Conservation (phyloP, 1,140 invertebrate genomes). For the Atta colombica region DNA sequence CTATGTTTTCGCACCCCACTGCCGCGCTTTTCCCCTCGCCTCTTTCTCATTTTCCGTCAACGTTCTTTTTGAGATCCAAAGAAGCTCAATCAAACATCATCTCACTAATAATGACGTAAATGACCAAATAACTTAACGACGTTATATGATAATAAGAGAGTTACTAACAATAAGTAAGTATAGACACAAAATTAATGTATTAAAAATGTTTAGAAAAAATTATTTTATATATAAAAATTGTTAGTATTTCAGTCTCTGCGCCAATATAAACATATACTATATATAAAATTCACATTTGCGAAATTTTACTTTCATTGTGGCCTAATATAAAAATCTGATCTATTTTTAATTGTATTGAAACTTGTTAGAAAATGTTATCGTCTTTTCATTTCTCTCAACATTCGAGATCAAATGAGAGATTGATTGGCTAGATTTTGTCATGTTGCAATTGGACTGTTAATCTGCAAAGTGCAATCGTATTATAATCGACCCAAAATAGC, state of each 20-base stretch:
- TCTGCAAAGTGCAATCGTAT: constrained; percentile 66
- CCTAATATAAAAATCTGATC: not conserved
- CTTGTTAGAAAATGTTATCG: constrained; percentile 3
- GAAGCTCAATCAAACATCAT: not conserved
- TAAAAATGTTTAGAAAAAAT: no score
- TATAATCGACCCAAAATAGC: constrained; percentile 68
- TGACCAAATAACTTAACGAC: not conserved
- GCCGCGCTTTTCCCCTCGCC: not conserved
- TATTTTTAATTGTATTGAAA: not conserved
- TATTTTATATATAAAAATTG: no score
- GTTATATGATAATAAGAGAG: not conserved
- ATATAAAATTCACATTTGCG: not conserved
- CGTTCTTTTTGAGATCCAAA: not conserved
- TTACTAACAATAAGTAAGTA: not conserved
- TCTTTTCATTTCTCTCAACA: not conserved
- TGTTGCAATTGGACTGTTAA: constrained; percentile 43
- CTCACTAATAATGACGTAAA: not conserved
- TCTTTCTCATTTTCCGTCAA: constrained; percentile 12
- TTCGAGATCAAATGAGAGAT: not conserved
- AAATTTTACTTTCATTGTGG: not conserved
- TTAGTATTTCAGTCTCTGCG: not conserved
- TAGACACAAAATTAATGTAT: not conserved
- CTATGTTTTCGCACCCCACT: not conserved
- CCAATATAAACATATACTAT: not conserved
- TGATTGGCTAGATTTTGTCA: not conserved